A percentile compares a stretch with the other conserved stretches of the same genome.
These are phyloP conservation scores for Linyphia triangularis DNA, from an alignment of 2,888 invertebrate genomes.

Conservation along the genomic window DNA sequence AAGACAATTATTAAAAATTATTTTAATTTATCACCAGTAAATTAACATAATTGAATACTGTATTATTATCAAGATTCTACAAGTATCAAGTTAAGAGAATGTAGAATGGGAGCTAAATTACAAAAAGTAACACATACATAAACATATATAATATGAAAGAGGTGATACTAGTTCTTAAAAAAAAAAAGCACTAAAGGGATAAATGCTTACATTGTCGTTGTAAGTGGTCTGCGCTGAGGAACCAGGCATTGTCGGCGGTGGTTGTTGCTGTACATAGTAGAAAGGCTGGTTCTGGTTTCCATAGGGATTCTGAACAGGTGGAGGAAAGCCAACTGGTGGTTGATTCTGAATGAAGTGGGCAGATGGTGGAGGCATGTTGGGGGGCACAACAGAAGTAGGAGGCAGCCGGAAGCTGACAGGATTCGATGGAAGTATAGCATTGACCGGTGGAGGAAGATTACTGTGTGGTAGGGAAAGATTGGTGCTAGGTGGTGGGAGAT, in stretches of 20 bases:
- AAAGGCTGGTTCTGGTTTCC: slow-evolving; percentile 43
- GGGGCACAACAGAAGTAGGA: slow-evolving; percentile 9
- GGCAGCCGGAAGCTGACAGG: slow-evolving; percentile 36
- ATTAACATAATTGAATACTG: too few species aligned
- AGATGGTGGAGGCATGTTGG: not conserved
- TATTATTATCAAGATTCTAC: too few species aligned
- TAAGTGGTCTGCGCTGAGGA: not conserved
- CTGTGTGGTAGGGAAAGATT: not conserved
- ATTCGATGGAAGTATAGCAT: slow-evolving; percentile 15
- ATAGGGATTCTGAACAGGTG: slow-evolving; percentile 28
- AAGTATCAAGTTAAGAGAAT: too few species aligned
- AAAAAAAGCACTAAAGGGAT: too few species aligned
- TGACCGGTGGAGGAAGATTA: not conserved
- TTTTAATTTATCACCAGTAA: too few species aligned
- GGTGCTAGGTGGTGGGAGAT: not conserved
- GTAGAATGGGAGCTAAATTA: too few species aligned
- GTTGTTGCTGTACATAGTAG: slow-evolving; percentile 49
- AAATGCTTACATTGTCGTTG: slow-evolving; percentile 42
- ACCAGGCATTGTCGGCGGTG: slow-evolving; percentile 1
- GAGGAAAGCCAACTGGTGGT: slow-evolving; percentile 16
- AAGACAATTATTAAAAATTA: too few species aligned
- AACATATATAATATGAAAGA: too few species aligned
- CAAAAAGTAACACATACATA: too few species aligned
- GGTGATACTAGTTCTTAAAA: too few species aligned
- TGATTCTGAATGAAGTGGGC: slow-evolving; percentile 55